Conservation (phyloP, 92 coral and sea anemone species). For the Plumapathes pennacea region DNA sequence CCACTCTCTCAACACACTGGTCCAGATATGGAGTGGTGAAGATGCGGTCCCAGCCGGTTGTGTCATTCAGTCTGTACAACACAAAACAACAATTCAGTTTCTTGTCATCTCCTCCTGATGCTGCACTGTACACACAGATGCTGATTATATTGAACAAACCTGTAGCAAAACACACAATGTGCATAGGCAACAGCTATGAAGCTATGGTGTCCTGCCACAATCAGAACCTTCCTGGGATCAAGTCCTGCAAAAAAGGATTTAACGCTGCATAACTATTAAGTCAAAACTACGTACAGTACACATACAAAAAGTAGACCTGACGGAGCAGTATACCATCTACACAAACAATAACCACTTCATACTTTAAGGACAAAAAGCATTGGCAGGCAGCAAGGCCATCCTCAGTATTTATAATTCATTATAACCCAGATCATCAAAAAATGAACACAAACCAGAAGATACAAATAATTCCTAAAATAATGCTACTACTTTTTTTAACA, state of each 20-base stretch:
- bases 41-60: slow-evolving; percentile 92
- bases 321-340: no score
- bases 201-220: slow-evolving; percentile 92
- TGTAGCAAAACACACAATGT: slow-evolving; percentile 89
- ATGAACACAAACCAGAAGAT: no score
- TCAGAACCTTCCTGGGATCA: slow-evolving; percentile 80
- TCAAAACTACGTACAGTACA: no score
- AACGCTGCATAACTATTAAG: no score
- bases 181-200: slow-evolving; percentile 96
- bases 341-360: no score
- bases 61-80: slow-evolving; percentile 70
- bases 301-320: no score
- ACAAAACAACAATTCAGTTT: not conserved
- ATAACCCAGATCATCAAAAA: no score
- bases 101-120: not conserved
- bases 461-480: no score
- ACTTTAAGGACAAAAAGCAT: no score
- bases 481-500: no score
- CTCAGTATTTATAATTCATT: no score
- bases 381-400: no score
- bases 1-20: slow-evolving; percentile 85
- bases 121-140: not conserved
- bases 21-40: slow-evolving; percentile 85
- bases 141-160: slow-evolving; percentile 49
- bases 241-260: slow-evolving; percentile 57